Evolutionary conservation across 92 coral and sea anemone species (phyloP).

Genomic region (Phenganax marumi): DNA sequence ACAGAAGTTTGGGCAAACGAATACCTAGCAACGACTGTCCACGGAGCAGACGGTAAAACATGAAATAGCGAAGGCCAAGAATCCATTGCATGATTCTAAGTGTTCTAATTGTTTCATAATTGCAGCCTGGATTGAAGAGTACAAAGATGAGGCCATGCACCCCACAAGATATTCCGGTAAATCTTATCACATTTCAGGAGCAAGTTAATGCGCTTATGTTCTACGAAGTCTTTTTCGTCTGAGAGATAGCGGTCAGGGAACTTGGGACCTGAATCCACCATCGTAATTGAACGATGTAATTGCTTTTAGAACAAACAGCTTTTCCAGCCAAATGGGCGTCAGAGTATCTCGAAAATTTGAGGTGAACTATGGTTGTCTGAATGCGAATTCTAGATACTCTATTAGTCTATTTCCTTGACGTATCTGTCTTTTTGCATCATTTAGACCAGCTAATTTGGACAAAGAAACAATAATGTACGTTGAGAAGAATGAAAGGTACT

Average conservation of each 20-base stretch:
- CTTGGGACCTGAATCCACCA: too few relatives aligned
- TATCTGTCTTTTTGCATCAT: background rate
- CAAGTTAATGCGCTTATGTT: too few relatives aligned
- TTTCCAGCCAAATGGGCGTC: conserved; percentile 86
- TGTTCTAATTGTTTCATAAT: background rate
- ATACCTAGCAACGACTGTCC: conserved; percentile 7
- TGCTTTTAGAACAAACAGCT: background rate
- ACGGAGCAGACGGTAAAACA: conserved; percentile 26
- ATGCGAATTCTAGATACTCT: conserved; percentile 2
- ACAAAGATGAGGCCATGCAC: conserved; percentile 55
- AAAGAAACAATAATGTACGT: conserved; percentile 54
- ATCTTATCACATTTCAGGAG: background rate
- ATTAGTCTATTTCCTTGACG: background rate
- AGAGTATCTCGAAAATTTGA: conserved; percentile 87
- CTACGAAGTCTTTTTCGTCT: too few relatives aligned
- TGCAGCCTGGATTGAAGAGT: conserved; percentile 86
- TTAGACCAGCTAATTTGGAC: background rate
- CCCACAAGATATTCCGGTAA: conserved; percentile 24
- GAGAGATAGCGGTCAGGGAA: too few relatives aligned
- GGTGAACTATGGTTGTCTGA: conserved; percentile 44
- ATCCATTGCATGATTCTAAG: too few relatives aligned
- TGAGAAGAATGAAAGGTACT: conserved; percentile 46
- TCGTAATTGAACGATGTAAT: too few relatives aligned
- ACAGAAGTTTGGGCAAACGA: conserved; percentile 22
- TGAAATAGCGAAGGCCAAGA: background rate